Evolutionary conservation across 1,140 invertebrate species (phyloP).

Genomic region (Neotoxoptera formosana): DNA sequence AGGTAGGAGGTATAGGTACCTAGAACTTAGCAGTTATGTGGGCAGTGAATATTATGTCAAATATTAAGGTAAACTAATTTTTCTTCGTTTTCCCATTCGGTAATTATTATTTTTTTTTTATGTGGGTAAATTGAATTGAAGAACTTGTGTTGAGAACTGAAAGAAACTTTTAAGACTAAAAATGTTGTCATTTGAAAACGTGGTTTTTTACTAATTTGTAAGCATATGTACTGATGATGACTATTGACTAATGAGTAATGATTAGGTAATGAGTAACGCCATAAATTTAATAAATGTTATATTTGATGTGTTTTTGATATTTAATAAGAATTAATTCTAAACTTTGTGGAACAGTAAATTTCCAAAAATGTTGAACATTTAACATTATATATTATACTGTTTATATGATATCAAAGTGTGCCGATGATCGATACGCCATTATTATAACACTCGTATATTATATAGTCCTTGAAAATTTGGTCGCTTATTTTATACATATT

Average conservation of each 20-base stretch:
- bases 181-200: neutral
- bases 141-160: neutral
- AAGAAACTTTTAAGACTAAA: neutral
- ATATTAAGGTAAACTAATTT: neutral
- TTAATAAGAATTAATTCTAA: neutral
- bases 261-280: neutral
- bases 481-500: no score
- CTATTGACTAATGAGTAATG: neutral
- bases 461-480: no score
- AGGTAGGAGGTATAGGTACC: neutral
- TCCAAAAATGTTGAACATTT: neutral
- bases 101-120: neutral
- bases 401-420: no score
- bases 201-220: neutral
- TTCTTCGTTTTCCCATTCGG: neutral
- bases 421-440: neutral
- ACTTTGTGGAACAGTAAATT: neutral
- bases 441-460: neutral
- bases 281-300: neutral
- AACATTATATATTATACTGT: neutral
- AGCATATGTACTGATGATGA: neutral
- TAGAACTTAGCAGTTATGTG: neutral
- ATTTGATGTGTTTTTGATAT: neutral
- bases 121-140: neutral
- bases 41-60: neutral